These are phyloP conservation scores for Melanostigma gelatinosum DNA, from an alignment of 2,113 vertebrate genomes.

Conservation along the genomic window DNA sequence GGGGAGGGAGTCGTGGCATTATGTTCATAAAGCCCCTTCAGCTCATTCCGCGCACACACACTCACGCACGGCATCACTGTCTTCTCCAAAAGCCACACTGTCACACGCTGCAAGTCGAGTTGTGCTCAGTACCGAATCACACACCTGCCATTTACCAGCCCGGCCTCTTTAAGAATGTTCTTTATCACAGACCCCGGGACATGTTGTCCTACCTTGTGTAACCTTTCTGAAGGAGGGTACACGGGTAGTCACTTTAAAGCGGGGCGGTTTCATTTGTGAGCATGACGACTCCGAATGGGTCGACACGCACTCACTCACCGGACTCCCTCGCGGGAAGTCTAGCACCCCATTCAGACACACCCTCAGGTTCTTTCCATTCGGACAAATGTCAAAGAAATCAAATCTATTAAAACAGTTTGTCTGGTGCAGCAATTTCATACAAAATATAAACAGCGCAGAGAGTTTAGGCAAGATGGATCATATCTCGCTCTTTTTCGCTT, in stretches of 20 bases:
- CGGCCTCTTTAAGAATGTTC: conserved; percentile 17
- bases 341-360: conserved; percentile 35
- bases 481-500: conserved; percentile 9
- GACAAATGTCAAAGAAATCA: not conserved
- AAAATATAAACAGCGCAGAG: conserved; percentile 5
- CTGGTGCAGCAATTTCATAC: not conserved
- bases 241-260: not conserved
- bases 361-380: conserved; percentile 27
- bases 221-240: conserved; percentile 1
- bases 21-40: conserved; percentile 49
- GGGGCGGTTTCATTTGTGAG: conserved; percentile 34
- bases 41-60: conserved; percentile 48
- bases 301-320: conserved; percentile 5
- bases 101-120: conserved; percentile 44
- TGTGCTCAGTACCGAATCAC: conserved; percentile 30
- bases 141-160: conserved; percentile 43
- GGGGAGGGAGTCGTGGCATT: conserved; percentile 24
- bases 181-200: conserved; percentile 16
- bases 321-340: conserved; percentile 29
- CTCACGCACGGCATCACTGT: conserved; percentile 51
- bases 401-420: not conserved
- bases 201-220: conserved; percentile 41
- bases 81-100: conserved; percentile 30
- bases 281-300: not conserved
- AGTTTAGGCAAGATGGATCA: conserved; percentile 18